Conservation (phyloP, 2,113 vertebrate genomes). For the Pholis gunnellus region DNA sequence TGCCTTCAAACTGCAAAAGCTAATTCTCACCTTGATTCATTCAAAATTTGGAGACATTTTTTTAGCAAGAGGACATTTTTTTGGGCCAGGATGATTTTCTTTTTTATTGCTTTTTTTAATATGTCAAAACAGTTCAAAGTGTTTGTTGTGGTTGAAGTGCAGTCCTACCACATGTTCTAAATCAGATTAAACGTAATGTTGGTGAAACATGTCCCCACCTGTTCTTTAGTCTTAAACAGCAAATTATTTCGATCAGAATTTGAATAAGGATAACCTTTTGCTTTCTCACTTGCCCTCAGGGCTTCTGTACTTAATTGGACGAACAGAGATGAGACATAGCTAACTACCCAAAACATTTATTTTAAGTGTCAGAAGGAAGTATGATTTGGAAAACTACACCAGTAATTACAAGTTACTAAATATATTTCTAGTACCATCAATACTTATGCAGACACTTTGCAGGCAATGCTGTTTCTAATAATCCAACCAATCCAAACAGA, state of each 20-base stretch:
- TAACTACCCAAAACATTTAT: background rate
- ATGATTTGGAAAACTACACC: background rate
- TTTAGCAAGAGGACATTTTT: no score
- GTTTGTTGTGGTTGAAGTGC: no score
- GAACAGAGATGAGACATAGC: background rate
- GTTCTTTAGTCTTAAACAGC: no score
- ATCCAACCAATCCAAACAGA: slow-evolving; percentile 4
- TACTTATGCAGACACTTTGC: slow-evolving; percentile 7
- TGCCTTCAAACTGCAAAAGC: background rate
- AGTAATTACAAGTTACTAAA: background rate
- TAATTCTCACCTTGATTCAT: background rate
- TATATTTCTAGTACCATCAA: background rate
- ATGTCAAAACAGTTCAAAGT: no score
- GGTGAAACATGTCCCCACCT: no score
- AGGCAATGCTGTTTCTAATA: background rate
- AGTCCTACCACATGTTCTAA: no score
- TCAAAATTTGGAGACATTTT: background rate
- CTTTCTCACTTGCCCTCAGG: background rate
- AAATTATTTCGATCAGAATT: background rate
- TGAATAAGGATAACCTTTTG: background rate
- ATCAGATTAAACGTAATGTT: no score
- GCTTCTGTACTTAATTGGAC: background rate
- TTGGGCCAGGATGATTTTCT: no score
- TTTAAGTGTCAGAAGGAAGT: background rate
- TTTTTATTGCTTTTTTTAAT: no score